Conservation (phyloP, 2,797 vertebrate genomes). For the Tragelaphus oryx region DNA sequence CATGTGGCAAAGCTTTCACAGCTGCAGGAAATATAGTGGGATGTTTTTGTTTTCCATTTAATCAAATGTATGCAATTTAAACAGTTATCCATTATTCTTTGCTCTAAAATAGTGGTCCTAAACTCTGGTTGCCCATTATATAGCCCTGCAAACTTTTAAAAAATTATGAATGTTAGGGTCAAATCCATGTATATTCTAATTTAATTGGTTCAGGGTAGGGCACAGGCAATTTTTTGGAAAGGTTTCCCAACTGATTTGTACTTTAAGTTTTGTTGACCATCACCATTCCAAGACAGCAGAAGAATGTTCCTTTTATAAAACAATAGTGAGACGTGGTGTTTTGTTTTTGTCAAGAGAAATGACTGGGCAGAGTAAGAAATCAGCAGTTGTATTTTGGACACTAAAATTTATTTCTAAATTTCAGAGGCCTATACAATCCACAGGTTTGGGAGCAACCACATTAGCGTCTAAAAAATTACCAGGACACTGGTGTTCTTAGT, state of each 20-base stretch:
- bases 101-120: background rate
- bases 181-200: background rate
- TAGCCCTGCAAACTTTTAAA: background rate
- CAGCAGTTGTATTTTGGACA: background rate
- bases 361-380: background rate
- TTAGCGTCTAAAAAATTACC: background rate
- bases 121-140: background rate
- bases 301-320: constrained; percentile 10
- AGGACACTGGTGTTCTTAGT: background rate
- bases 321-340: background rate
- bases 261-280: background rate
- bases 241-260: background rate
- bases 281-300: background rate
- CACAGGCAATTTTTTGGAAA: background rate
- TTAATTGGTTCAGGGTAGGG: background rate
- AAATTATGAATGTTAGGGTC: background rate
- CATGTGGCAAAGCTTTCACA: background rate
- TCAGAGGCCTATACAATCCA: background rate
- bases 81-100: background rate
- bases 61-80: background rate
- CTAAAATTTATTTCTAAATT: constrained; percentile 4
- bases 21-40: background rate
- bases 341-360: background rate
- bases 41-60: background rate
- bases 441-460: background rate